Conservation (phyloP, 2,888 invertebrate species). For the Idaea straminata region DNA sequence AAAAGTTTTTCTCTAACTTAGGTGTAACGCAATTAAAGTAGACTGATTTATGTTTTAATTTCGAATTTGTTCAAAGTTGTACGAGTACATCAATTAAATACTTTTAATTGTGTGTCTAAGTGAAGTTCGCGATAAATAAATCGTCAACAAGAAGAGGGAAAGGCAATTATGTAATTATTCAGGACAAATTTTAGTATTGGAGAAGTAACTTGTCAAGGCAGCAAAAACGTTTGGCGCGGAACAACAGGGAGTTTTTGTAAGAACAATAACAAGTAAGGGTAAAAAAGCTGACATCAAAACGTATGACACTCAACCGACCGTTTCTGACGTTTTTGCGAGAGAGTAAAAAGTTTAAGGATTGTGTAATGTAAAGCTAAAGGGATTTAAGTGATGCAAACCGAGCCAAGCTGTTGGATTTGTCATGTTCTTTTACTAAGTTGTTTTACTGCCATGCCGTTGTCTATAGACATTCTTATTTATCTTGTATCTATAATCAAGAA, state of each 20-base stretch:
- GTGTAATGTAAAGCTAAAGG: slow-evolving; percentile 32
- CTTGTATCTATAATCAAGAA: not conserved
- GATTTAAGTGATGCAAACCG: slow-evolving; percentile 2
- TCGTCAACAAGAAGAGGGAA: slow-evolving; percentile 28
- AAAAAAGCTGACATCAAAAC: slow-evolving; percentile 70
- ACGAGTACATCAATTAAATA: slow-evolving; percentile 43
- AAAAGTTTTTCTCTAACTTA: slow-evolving; percentile 50
- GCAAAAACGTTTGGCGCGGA: slow-evolving; percentile 69
- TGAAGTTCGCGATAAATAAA: slow-evolving; percentile 28
- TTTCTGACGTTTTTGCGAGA: slow-evolving; percentile 47
- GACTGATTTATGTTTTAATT: slow-evolving; percentile 64
- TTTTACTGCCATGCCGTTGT: not conserved
- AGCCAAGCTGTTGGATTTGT: slow-evolving; percentile 10
- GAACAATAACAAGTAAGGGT: slow-evolving; percentile 54
- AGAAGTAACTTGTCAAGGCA: slow-evolving; percentile 59
- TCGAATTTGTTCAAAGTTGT: slow-evolving; percentile 33
- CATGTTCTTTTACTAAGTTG: slow-evolving; percentile 5
- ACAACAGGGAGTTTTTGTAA: slow-evolving; percentile 64
- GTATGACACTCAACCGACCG: slow-evolving; percentile 63
- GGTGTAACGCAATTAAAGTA: slow-evolving; percentile 56
- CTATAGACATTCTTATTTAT: not conserved
- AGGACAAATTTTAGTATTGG: slow-evolving; percentile 58
- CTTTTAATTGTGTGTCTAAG: slow-evolving; percentile 47
- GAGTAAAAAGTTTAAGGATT: slow-evolving; percentile 55
- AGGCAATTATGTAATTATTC: slow-evolving; percentile 72